phyloP scores from a whole-genome alignment of 2,113 vertebrate species.

The Lamprotornis superbus region DNA sequence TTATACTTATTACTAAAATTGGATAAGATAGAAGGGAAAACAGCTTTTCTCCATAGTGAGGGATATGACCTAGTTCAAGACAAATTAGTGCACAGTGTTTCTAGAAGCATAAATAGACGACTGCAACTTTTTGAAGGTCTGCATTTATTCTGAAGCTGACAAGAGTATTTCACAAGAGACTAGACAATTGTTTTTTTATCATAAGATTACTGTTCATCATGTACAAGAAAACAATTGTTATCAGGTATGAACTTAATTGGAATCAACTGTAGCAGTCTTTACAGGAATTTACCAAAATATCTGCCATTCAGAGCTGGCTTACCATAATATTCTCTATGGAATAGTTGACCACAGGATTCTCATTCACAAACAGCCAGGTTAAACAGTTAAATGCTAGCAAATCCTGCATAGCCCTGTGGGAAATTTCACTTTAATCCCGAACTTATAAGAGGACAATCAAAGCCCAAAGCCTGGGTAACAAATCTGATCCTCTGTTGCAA shows the following conservation, averaged over 20 bases:
- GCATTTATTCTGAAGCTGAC: constrained; percentile 60
- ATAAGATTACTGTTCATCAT: constrained; percentile 53
- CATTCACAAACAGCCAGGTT: constrained; percentile 96
- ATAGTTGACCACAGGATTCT: constrained; percentile 90
- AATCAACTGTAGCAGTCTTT: constrained; percentile 76
- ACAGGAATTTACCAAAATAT: constrained; percentile 76
- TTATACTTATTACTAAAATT: constrained; percentile 23
- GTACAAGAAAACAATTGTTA: constrained; percentile 72
- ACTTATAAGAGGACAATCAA: constrained; percentile 99
- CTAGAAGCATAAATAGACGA: constrained; percentile 5
- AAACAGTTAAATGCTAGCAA: constrained; percentile 99
- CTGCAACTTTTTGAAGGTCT: constrained; percentile 58
- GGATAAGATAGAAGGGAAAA: constrained; percentile 26
- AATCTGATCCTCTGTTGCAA: constrained; percentile 98
- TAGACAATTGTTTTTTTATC: constrained; percentile 59
- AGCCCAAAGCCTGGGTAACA: constrained; percentile 98
- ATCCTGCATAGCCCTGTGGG: constrained; percentile 99
- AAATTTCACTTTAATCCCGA: constrained; percentile 99
- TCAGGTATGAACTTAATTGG: constrained; percentile 76
- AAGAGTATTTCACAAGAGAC: constrained; percentile 51
- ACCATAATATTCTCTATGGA: constrained; percentile 86
- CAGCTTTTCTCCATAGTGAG: neutral
- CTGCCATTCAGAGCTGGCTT: constrained; percentile 82
- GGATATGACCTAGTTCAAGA: constrained; percentile 39
- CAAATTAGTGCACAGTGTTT: constrained; percentile 52